phyloP scores from a whole-genome alignment of 1,140 invertebrate genomes.

The Drosophila busckii region DNA sequence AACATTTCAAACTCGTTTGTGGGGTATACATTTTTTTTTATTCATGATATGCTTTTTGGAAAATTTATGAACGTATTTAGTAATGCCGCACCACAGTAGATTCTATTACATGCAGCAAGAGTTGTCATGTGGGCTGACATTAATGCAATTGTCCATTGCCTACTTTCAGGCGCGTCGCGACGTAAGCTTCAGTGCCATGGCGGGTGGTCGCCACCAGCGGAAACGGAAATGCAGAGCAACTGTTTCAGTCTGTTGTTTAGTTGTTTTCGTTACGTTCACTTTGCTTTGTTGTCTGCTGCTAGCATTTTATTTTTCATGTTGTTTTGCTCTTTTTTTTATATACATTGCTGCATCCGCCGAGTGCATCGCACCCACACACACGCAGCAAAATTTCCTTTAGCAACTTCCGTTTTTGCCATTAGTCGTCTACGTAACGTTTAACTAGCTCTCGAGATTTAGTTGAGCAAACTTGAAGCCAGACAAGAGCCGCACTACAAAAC shows the following conservation, averaged over 20 bases:
- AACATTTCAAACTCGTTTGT: constrained; percentile 56
- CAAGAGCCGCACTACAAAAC: constrained; percentile 49
- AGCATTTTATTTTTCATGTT: constrained; percentile 14
- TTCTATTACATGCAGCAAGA: constrained; percentile 26
- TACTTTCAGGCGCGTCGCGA: not conserved
- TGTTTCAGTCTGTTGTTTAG: constrained; percentile 38
- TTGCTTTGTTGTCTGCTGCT: constrained; percentile 15
- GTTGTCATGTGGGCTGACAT: constrained; percentile 38
- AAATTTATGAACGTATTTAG: constrained; percentile 63
- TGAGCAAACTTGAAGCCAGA: constrained; percentile 45
- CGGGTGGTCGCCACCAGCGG: constrained; percentile 29
- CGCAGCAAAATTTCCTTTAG: constrained; percentile 30
- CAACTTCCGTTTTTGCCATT: constrained; percentile 65
- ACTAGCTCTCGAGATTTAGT: constrained; percentile 51
- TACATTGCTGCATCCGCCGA: not conserved
- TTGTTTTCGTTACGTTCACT: constrained; percentile 35
- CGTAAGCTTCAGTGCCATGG: not conserved
- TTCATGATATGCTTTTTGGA: constrained; percentile 1
- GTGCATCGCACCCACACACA: constrained; percentile 4
- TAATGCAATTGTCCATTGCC: constrained; percentile 35
- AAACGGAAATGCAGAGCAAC: constrained; percentile 74
- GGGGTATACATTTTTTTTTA: constrained; percentile 42
- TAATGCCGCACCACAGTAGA: constrained; percentile 10
- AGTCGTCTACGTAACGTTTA: constrained; percentile 51
- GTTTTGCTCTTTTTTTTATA: constrained; percentile 5